A percentile compares a stretch with the other conserved stretches of the same genome.
Conservation (phyloP, 2,113 vertebrate genomes). For the Platysteira castanea region DNA sequence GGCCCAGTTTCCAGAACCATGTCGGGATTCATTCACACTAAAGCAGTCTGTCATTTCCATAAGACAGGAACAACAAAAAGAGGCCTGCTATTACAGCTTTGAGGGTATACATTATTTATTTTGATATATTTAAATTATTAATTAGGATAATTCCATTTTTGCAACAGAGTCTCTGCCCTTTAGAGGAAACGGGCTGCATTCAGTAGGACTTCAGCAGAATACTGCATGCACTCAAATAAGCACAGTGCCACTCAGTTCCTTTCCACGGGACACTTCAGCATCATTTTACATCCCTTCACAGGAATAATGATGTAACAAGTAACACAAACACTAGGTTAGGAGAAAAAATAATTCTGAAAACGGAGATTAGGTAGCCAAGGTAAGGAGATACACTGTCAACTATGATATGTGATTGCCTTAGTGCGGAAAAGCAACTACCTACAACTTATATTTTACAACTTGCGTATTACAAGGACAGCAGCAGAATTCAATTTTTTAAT, state of each 20-base stretch:
- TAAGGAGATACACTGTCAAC: background rate
- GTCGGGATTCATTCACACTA: slow-evolving; percentile 53
- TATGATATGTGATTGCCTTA: background rate
- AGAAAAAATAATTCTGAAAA: background rate
- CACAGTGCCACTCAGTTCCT: background rate
- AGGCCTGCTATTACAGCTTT: slow-evolving; percentile 45
- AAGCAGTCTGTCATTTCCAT: slow-evolving; percentile 30
- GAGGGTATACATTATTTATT: slow-evolving; percentile 61
- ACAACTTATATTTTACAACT: background rate
- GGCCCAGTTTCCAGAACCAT: slow-evolving; percentile 42
- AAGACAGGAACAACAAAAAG: slow-evolving; percentile 38
- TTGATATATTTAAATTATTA: slow-evolving; percentile 64
- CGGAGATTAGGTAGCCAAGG: background rate
- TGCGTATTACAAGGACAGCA: background rate
- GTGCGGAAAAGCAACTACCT: background rate
- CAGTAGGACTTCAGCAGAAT: background rate
- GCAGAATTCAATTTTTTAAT: background rate
- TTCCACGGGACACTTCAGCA: background rate
- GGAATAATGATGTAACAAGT: background rate
- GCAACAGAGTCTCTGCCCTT: background rate
- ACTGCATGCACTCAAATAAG: background rate
- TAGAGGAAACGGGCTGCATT: background rate
- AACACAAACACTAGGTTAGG: background rate
- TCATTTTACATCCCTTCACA: background rate
- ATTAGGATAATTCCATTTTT: slow-evolving; percentile 53